phyloP scores from a whole-genome alignment of 2,888 invertebrate species.

The Halictus quadricinctus region DNA sequence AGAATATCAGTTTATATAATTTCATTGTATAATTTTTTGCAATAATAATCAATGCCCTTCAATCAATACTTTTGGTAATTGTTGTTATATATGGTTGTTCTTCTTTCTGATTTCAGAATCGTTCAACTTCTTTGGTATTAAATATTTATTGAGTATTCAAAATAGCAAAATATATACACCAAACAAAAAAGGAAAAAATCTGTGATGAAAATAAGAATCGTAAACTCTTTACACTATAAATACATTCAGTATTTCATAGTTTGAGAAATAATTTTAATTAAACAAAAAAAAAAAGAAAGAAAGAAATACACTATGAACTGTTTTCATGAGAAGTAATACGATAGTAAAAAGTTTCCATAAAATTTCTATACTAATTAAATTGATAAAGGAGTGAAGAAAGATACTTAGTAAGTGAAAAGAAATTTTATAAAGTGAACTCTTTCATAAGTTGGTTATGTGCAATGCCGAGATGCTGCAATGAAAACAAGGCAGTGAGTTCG shows the following conservation, averaged over 20 bases:
- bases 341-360: slow-evolving; percentile 40
- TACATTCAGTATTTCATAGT: slow-evolving; percentile 56
- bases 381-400: slow-evolving; percentile 24
- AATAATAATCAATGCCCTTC: not conserved
- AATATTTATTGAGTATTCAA: slow-evolving; percentile 52
- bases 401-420: slow-evolving; percentile 36
- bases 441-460: slow-evolving; percentile 76
- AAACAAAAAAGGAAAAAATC: slow-evolving; percentile 47
- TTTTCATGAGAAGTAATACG: slow-evolving; percentile 32
- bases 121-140: slow-evolving; percentile 55
- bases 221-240: slow-evolving; percentile 54
- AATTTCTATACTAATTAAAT: slow-evolving; percentile 45
- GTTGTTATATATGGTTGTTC: slow-evolving; percentile 7
- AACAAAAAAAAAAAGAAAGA: slow-evolving; percentile 13
- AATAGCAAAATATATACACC: slow-evolving; percentile 41
- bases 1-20: not conserved
- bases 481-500: slow-evolving; percentile 81
- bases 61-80: slow-evolving; percentile 15
- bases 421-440: slow-evolving; percentile 62
- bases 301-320: slow-evolving; percentile 28
- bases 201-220: slow-evolving; percentile 50
- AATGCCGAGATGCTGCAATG: slow-evolving; percentile 83
- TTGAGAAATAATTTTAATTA: slow-evolving; percentile 45
- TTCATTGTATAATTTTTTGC: slow-evolving; percentile 9
- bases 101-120: slow-evolving; percentile 62